Evolutionary conservation across 1,140 invertebrate genomes (phyloP).

Genomic region (Popillia japonica): DNA sequence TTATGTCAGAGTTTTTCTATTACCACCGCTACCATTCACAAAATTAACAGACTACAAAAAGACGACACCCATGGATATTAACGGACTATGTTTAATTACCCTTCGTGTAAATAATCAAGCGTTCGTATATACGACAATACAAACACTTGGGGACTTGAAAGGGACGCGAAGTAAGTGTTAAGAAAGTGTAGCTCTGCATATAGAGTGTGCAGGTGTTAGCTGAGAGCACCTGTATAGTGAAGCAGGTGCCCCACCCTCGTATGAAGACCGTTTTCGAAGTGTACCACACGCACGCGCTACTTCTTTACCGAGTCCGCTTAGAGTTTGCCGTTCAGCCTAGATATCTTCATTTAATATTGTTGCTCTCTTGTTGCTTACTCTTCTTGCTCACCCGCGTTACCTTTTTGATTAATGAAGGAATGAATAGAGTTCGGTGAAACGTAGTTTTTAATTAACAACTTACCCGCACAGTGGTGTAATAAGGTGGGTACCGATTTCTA

Average conservation of each 20-base stretch:
- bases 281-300: slow-evolving; percentile 36
- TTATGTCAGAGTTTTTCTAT: too few relatives aligned
- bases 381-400: slow-evolving; percentile 6
- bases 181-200: slow-evolving; percentile 45
- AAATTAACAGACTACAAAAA: not conserved
- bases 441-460: slow-evolving; percentile 23
- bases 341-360: slow-evolving; percentile 37
- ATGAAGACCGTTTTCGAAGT: slow-evolving; percentile 33
- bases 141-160: slow-evolving; percentile 26
- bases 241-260: slow-evolving; percentile 46
- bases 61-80: slow-evolving; percentile 10
- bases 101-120: slow-evolving; percentile 35
- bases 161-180: slow-evolving; percentile 36
- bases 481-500: not conserved
- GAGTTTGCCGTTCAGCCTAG: slow-evolving; percentile 24
- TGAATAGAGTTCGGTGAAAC: slow-evolving; percentile 1
- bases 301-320: slow-evolving; percentile 5
- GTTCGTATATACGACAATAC: slow-evolving; percentile 19
- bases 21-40: too few relatives aligned
- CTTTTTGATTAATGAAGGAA: not conserved
- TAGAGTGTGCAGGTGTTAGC: slow-evolving; percentile 38
- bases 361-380: slow-evolving; percentile 13
- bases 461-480: not conserved
- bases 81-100: slow-evolving; percentile 28
- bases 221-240: slow-evolving; percentile 39